Conservation (phyloP, 1,140 invertebrate genomes). For the Brachionus angularis region DNA sequence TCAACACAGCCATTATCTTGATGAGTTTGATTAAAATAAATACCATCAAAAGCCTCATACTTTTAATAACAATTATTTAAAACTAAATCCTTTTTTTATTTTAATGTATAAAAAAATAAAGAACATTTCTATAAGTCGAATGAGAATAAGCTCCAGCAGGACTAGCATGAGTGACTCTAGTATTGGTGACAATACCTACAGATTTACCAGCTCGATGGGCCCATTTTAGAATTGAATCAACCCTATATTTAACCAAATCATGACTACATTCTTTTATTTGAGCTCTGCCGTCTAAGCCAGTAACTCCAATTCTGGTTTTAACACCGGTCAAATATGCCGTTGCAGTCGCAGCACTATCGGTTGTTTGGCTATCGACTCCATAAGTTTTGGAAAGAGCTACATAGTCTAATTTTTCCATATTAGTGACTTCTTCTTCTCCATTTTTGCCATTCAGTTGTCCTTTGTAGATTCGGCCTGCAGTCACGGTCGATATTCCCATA, state of each 20-base stretch:
- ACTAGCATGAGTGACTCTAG: constrained; percentile 80
- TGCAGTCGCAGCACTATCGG: constrained; percentile 82
- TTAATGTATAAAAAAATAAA: background rate
- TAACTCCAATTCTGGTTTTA: constrained; percentile 73
- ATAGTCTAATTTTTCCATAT: constrained; percentile 43
- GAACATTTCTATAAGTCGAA: constrained; percentile 39
- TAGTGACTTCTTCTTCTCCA: constrained; percentile 63
- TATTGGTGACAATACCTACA: constrained; percentile 80
- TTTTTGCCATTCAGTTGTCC: constrained; percentile 62
- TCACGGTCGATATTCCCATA: constrained; percentile 83
- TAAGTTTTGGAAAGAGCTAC: constrained; percentile 69
- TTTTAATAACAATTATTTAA: constrained; percentile 46
- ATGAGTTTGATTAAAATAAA: constrained; percentile 41
- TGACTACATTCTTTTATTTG: constrained; percentile 22
- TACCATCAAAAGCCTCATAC: constrained; percentile 52
- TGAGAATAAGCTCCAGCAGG: constrained; percentile 77
- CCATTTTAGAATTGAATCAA: constrained; percentile 31
- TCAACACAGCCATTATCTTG: constrained; percentile 56
- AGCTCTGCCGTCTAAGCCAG: constrained; percentile 67
- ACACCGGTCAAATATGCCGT: constrained; percentile 79
- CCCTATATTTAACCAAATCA: background rate
- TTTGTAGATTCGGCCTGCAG: constrained; percentile 71
- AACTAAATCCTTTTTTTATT: background rate
- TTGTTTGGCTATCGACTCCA: constrained; percentile 76
- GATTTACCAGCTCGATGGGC: constrained; percentile 59